Evolutionary conservation across 92 coral and sea anemone genomes (phyloP).

Genomic region (Actinernus sp.): DNA sequence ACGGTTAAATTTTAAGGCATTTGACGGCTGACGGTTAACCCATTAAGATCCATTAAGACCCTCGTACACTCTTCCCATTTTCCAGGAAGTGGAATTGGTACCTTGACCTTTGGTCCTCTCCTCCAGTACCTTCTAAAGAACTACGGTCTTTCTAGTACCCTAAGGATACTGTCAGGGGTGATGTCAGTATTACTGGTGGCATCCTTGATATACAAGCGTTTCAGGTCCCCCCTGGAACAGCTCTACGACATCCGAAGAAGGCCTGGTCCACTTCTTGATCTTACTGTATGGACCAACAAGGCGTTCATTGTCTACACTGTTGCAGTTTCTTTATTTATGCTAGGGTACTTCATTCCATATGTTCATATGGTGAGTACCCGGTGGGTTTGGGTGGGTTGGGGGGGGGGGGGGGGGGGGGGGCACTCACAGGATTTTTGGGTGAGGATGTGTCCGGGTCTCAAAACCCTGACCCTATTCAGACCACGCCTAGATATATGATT

Average conservation of each 20-base stretch:
- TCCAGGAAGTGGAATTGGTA: conserved; percentile 94
- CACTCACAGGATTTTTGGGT: too few species aligned
- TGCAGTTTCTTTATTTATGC: conserved; percentile 91
- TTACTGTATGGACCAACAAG: conserved; percentile 68
- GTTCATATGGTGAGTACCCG: conserved; percentile 89
- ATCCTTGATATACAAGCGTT: conserved; percentile 73
- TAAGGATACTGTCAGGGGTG: conserved; percentile 80
- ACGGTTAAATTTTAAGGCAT: too few species aligned
- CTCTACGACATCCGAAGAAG: conserved; percentile 45
- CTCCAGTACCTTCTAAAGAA: conserved; percentile 73
- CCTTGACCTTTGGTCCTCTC: conserved; percentile 89
- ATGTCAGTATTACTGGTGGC: conserved; percentile 52
- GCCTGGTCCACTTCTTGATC: conserved; percentile 64
- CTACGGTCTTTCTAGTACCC: conserved; percentile 67
- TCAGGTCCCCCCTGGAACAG: conserved; percentile 79
- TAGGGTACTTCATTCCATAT: conserved; percentile 91
- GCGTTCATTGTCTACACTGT: conserved; percentile 80
- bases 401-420: neutral
- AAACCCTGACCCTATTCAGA: too few species aligned
- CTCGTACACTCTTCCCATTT: too few species aligned
- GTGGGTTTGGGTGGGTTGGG: neutral
- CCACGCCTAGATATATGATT: too few species aligned
- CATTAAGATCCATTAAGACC: too few species aligned
- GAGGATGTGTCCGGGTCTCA: too few species aligned
- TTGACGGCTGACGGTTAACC: too few species aligned